Evolutionary conservation across 2,113 vertebrate genomes (phyloP), one percentile per base, ranked within the genome.

Genomic region (Nansenia antarctica): DNA sequence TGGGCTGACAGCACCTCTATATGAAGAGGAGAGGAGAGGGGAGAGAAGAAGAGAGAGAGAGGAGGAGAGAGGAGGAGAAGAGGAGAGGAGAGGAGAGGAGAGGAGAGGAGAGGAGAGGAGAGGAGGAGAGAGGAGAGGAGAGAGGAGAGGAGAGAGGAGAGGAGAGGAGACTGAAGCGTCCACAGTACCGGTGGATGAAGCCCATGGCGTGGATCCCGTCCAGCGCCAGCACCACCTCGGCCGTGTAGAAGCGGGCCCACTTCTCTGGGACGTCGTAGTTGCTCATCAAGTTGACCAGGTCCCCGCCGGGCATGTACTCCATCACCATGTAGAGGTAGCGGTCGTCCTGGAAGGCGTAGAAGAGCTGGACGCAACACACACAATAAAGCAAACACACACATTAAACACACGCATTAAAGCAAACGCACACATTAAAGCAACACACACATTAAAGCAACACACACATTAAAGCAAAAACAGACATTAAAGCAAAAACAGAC

Each of bases 251-350:
- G 55, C 98, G 94, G 31, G 98, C 98, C 98, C 98, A 99, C 85
- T 98, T 99, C 87, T 98, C 98, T 0, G 98, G 98, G 63, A 99
- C 96, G 37, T 99, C 98, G 0, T 98, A 99, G 88, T 99, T 99
- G 86, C 98, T 99, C 97, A 99, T 99, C 87, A 99, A 87, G 84
- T 99, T 99, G 42, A 99, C 98, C 79, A 99, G 92, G 85, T 99
- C 98, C 26, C 98, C 98, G 4, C 98, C 98, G 18, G 97, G 98
- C 98, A 99, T 99, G 81, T 99, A 99, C 70, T 99, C 98, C 98
- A 99, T 99, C 84, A 99, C 98, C 96, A 99, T 99, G 85, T 99
- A 99, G 77, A 99, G 96, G 88, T 98, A 98, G 72, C 97, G 96
- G 78, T 97, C 93, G 82, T 99, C 98, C 94, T 99, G 98, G 89